Evolutionary conservation across 2,888 invertebrate genomes (phyloP).

Genomic region (Sycophila texana): DNA sequence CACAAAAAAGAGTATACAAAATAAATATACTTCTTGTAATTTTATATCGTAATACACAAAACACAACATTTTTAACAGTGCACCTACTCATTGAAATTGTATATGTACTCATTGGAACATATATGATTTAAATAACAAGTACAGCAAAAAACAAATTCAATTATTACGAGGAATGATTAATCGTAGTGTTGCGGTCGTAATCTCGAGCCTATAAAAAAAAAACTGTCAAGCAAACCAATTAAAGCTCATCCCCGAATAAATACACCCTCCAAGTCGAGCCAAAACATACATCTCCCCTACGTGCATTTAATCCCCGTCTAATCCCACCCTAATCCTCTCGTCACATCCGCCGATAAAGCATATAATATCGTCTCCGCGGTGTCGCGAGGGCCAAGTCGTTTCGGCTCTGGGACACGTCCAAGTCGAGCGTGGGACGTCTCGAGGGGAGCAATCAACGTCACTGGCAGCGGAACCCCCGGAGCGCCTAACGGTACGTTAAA

Average conservation of each 20-base stretch:
- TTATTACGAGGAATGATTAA: too few relatives aligned
- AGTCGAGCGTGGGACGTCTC: conserved; percentile 8
- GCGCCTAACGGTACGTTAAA: neutral
- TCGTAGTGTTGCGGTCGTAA: too few relatives aligned
- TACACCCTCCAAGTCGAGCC: conserved; percentile 2
- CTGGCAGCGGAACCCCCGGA: conserved; percentile 21
- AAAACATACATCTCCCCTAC: neutral
- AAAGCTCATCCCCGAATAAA: neutral
- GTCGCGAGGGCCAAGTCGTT: conserved; percentile 32
- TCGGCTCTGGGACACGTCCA: conserved; percentile 26
- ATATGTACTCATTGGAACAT: too few relatives aligned
- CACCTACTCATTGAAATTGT: too few relatives aligned
- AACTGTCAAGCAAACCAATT: neutral
- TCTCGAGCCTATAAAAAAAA: too few relatives aligned
- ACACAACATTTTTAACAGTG: too few relatives aligned
- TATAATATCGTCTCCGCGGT: conserved; percentile 8
- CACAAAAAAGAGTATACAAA: too few relatives aligned
- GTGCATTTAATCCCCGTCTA: conserved; percentile 12
- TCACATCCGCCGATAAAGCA: conserved; percentile 12
- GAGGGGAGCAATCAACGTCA: conserved; percentile 49
- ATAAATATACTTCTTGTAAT: too few relatives aligned
- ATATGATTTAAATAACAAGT: too few relatives aligned
- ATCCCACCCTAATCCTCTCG: conserved; percentile 13
- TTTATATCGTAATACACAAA: too few relatives aligned
- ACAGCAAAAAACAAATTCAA: too few relatives aligned